A percentile compares a stretch with the other conserved stretches of the same genome.
Conservation (phyloP, 2,113 vertebrate species). For the Pseudopodoces humilis region DNA sequence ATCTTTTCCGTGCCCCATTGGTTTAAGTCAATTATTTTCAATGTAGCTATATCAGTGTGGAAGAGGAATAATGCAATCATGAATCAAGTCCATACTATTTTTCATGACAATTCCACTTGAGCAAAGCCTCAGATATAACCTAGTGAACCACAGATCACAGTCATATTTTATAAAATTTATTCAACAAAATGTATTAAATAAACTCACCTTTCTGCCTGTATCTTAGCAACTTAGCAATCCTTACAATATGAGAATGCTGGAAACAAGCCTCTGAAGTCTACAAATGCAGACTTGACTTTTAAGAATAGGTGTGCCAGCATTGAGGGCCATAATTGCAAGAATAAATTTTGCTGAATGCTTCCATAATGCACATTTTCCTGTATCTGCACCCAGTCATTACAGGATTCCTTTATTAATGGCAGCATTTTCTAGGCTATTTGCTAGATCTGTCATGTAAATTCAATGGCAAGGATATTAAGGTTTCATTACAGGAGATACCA, state of each 20-base stretch:
- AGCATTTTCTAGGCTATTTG: neutral
- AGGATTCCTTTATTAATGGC: neutral
- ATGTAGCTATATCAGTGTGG: constrained; percentile 3
- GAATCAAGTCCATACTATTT: constrained; percentile 38
- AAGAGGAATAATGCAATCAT: constrained; percentile 47
- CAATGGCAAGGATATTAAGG: neutral
- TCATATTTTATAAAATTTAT: constrained; percentile 64
- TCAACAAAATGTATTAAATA: constrained; percentile 54
- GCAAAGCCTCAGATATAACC: constrained; percentile 65
- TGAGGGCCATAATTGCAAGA: neutral
- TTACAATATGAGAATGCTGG: constrained; percentile 21
- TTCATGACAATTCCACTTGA: constrained; percentile 70
- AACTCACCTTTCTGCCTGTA: constrained; percentile 45
- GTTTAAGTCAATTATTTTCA: constrained; percentile 46
- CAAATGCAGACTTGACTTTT: neutral
- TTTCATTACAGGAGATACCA: neutral
- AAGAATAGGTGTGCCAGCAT: neutral
- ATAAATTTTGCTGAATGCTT: constrained; percentile 21
- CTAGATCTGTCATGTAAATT: neutral
- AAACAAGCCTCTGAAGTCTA: constrained; percentile 1
- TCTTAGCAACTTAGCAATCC: constrained; percentile 66
- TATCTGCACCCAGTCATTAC: neutral
- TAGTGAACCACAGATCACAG: constrained; percentile 49
- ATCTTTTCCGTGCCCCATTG: constrained; percentile 38
- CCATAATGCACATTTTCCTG: neutral